Base-by-base conservation (phyloP, 2,113 vertebrate genomes). In the Gasterosteus aculeatus region DNA sequence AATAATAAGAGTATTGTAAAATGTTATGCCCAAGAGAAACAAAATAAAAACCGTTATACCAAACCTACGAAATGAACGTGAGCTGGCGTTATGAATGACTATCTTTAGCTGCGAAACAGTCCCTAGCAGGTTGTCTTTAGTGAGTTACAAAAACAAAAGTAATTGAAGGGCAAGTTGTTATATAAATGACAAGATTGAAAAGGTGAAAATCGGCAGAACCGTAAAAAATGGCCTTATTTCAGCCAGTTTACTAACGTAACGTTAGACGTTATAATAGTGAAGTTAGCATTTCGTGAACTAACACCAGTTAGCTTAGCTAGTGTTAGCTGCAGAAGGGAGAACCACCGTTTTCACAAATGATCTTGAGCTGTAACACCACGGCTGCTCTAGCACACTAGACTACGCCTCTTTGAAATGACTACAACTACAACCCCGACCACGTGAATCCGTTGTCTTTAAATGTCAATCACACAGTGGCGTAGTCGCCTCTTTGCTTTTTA, bases 401-500 rank as follows among this genome's bases (percentile, higher is more conserved):
- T 26, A 26, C n/a, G 1, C 1, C 4, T 26, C 0, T 19, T 35
- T 12, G 26, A 12, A 19, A n/a, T 1, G 1, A 35, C 22, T 59
- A 7, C 0, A 61, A 56, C 7, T 8, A 33, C 1, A 57, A 29
- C 31, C 12, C 0, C 3, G 54, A 15, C 7, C 4, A 38, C 26
- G 3, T 8, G 0, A 63, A 64, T 42, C 39, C 3, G 10, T 2
- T 1, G 7, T 14, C 1, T 0, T 41, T 39, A 3, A 15, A 7
- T 18, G n/a, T 51, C 11, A 31, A 54, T 4, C 7, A 44, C 53
- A 63, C 14, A 47, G 2, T 15, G 2, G 14, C 2, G n/a, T 46
- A 54, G 59, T 26, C 33, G 31, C 22, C 26, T 67, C 18, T 76
- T 67, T 42, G 61, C n/a, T 69, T n/a, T 76, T 67, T 42, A 67